Conservation (phyloP, 2,113 vertebrate genomes). For the Puffinus mauretanicus region DNA sequence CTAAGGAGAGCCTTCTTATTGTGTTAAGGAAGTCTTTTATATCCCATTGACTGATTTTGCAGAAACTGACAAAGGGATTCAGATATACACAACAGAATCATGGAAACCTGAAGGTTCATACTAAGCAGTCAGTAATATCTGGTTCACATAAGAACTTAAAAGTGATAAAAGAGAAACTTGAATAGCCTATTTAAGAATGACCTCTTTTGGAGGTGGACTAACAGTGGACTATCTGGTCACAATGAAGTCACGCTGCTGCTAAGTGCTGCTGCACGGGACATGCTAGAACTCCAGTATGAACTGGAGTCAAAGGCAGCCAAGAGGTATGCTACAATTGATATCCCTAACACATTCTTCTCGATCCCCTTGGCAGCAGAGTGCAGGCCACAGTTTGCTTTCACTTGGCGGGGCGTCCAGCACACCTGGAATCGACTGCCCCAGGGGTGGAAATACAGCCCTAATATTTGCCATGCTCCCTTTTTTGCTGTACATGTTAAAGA, state of each 20-base stretch:
- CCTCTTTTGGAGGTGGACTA: neutral
- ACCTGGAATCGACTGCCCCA: neutral
- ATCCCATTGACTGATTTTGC: neutral
- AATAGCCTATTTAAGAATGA: neutral
- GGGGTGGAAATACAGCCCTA: neutral
- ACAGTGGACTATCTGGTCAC: no score
- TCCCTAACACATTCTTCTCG: accelerated
- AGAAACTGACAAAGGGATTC: neutral
- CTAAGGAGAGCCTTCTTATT: neutral
- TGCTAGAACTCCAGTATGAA: neutral
- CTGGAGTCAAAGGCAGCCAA: neutral
- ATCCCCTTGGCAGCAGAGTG: neutral
- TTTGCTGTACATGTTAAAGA: neutral
- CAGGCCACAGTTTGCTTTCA: neutral
- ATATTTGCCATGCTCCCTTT: neutral
- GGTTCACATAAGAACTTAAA: neutral
- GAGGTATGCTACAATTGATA: neutral
- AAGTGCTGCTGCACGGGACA: neutral
- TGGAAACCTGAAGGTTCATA: neutral
- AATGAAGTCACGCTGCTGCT: neutral
- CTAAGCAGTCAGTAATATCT: neutral
- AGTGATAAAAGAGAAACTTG: neutral
- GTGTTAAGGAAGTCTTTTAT: neutral
- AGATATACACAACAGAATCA: neutral
- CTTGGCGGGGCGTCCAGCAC: neutral